These are phyloP conservation scores for Clarias batrachus DNA, from an alignment of 2,113 vertebrate species.

Conservation along the genomic window DNA sequence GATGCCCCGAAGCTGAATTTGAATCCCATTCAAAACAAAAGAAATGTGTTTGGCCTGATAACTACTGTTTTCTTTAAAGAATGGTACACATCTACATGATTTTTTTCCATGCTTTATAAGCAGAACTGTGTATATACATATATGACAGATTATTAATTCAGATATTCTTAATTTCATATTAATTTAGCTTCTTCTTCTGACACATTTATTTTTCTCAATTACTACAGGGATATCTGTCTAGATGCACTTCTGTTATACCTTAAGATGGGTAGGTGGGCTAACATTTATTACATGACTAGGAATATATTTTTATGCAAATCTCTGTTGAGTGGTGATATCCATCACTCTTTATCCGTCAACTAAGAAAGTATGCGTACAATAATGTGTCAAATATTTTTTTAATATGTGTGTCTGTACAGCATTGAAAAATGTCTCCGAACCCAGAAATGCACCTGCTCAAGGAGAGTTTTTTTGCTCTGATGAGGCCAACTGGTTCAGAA, in stretches of 20 bases:
- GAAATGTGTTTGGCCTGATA: too few species aligned
- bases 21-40: too few species aligned
- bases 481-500: slow-evolving; percentile 89
- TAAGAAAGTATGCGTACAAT: background rate
- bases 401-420: slow-evolving; percentile 65
- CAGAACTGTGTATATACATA: too few species aligned
- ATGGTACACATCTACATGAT: too few species aligned
- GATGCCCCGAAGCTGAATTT: too few species aligned
- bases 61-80: too few species aligned
- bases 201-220: background rate
- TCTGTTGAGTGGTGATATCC: background rate
- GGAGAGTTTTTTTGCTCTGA: slow-evolving; percentile 64
- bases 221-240: slow-evolving; percentile 69
- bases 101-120: too few species aligned
- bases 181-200: background rate
- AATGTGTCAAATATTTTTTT: background rate
- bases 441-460: slow-evolving; percentile 51
- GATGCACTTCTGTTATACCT: slow-evolving; percentile 74
- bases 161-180: too few species aligned
- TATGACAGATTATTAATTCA: too few species aligned
- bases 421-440: slow-evolving; percentile 65
- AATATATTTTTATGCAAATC: background rate
- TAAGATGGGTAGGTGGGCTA: slow-evolving; percentile 74
- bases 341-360: slow-evolving; percentile 18
- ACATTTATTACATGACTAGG: background rate